These are phyloP conservation scores for Echiichthys vipera DNA, from an alignment of 2,797 vertebrate species.

Conservation along the genomic window DNA sequence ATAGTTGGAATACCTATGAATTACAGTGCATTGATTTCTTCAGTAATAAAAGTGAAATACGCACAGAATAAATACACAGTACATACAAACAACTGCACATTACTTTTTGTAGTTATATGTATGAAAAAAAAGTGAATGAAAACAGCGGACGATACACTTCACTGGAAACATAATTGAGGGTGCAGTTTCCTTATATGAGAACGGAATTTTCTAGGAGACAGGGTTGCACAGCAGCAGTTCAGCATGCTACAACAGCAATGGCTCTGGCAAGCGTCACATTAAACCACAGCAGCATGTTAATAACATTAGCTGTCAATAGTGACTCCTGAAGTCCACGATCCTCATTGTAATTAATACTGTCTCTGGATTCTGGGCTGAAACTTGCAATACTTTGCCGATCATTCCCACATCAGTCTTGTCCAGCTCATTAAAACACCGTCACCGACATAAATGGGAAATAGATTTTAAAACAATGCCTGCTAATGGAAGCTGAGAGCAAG, in stretches of 20 bases:
- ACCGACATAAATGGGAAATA: conserved; percentile 83
- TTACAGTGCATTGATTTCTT: no score
- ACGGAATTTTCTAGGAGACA: no score
- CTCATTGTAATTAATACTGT: conserved; percentile 59
- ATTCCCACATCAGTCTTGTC: conserved; percentile 61
- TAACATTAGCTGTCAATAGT: conserved; percentile 35
- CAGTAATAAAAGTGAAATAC: no score
- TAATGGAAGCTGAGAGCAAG: conserved; percentile 83
- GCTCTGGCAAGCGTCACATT: background rate
- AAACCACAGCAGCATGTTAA: conserved; percentile 26
- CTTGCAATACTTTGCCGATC: conserved; percentile 49
- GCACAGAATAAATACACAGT: no score
- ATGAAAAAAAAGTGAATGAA: no score
- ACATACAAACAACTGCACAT: no score
- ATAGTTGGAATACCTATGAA: no score
- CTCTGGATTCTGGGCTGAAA: conserved; percentile 52
- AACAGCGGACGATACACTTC: no score
- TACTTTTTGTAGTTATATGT: no score
- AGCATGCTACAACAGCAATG: background rate
- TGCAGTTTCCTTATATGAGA: no score
- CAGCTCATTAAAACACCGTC: conserved; percentile 69
- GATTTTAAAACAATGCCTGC: conserved; percentile 81
- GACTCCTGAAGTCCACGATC: conserved; percentile 38
- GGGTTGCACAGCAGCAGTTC: background rate
- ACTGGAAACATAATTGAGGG: no score